phyloP scores from a whole-genome alignment of 2,888 invertebrate genomes.

The Campoplex capitator region DNA sequence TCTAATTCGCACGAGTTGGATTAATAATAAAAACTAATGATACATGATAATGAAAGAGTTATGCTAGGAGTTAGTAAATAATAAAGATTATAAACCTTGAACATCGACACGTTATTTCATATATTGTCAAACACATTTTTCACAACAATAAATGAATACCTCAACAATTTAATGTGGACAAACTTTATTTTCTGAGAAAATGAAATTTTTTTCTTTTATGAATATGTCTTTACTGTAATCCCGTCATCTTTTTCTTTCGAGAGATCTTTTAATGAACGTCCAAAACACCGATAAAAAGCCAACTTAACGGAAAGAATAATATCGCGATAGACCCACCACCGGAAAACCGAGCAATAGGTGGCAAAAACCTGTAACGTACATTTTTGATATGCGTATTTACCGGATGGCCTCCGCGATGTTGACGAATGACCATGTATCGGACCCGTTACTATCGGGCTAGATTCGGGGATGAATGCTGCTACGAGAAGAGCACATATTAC shows the following conservation, averaged over 20 bases:
- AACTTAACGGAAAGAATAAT: neutral
- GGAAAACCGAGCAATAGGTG: slow-evolving; percentile 75
- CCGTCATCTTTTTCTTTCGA: neutral
- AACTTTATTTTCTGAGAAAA: neutral
- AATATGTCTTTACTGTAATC: neutral
- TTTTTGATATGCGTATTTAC: slow-evolving; percentile 85
- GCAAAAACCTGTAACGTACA: slow-evolving; percentile 84
- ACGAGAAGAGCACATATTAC: slow-evolving; percentile 98
- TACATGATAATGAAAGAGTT: neutral
- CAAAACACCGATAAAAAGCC: neutral
- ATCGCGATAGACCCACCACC: slow-evolving; percentile 80
- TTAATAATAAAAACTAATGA: neutral
- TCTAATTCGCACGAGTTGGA: neutral
- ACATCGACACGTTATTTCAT: neutral
- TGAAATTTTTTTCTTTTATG: neutral
- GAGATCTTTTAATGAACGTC: neutral
- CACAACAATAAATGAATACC: neutral
- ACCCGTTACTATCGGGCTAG: slow-evolving; percentile 85
- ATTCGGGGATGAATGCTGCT: slow-evolving; percentile 93
- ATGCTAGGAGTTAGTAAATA: neutral
- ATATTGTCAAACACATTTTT: neutral
- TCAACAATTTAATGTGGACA: neutral
- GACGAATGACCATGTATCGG: slow-evolving; percentile 86
- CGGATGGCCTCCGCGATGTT: slow-evolving; percentile 87
- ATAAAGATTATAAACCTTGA: neutral